phyloP scores from a whole-genome alignment of 2,888 invertebrate species.

The Melolontha melolontha region DNA sequence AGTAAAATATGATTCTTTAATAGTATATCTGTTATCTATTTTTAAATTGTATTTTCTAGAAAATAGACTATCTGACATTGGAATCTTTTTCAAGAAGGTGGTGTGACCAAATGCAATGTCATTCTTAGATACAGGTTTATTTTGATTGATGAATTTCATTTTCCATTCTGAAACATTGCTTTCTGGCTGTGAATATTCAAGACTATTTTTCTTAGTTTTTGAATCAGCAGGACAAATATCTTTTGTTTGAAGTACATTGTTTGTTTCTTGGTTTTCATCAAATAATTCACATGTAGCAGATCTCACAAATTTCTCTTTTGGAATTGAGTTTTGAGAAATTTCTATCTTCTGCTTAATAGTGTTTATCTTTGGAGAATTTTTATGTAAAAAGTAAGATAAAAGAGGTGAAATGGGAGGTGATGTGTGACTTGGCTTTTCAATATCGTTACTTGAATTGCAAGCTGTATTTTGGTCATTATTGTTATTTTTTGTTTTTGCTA shows the following conservation, averaged over 20 bases:
- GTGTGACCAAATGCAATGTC: background rate
- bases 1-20: too few species aligned
- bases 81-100: too few species aligned
- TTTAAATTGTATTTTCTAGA: too few species aligned
- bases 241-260: too few species aligned
- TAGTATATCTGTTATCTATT: too few species aligned
- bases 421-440: background rate
- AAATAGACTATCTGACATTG: too few species aligned
- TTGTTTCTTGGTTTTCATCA: too few species aligned
- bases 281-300: too few species aligned
- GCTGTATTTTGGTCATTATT: background rate
- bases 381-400: slow-evolving; percentile 14
- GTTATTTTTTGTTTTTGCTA: background rate
- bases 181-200: background rate
- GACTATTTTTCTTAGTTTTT: background rate
- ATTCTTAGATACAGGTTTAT: background rate
- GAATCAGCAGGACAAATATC: too few species aligned
- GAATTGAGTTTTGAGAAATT: too few species aligned
- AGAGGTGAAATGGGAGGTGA: slow-evolving; percentile 15
- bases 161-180: slow-evolving; percentile 11
- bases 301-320: too few species aligned
- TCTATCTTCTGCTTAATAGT: too few species aligned
- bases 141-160: background rate
- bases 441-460: background rate
- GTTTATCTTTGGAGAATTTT: background rate